A percentile compares a stretch with the other conserved stretches of the same genome.
phyloP scores from a whole-genome alignment of 2,113 vertebrate species.

The Vulpes lagopus region DNA sequence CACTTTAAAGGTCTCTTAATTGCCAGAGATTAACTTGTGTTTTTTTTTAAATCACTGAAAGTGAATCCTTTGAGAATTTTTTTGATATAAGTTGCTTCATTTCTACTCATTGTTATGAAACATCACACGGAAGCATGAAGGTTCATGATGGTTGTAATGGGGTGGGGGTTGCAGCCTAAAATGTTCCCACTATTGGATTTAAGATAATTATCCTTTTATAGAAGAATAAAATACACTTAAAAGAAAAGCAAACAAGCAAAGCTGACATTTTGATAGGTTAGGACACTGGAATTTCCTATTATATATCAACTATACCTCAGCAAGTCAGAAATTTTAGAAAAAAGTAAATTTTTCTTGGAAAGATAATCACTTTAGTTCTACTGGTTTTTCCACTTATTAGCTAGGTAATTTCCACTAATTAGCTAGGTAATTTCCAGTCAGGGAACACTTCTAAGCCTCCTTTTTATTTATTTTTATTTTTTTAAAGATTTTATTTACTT shows the following conservation, averaged over 20 bases:
- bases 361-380: not conserved
- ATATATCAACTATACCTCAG: not conserved
- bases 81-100: not conserved
- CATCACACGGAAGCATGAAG: not conserved
- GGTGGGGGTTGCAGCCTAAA: fast-evolving
- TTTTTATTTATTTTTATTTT: too few species aligned
- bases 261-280: not conserved
- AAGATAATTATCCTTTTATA: not conserved
- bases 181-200: not conserved
- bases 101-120: not conserved
- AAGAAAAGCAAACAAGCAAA: not conserved
- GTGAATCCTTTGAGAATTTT: not conserved
- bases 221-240: not conserved
- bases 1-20: not conserved
- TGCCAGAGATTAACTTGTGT: not conserved
- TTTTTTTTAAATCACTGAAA: not conserved
- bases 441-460: not conserved
- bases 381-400: not conserved
- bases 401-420: not conserved
- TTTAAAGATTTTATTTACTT: too few species aligned
- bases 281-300: not conserved
- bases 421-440: not conserved
- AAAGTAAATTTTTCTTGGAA: not conserved
- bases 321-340: not conserved
- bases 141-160: not conserved